A percentile compares a stretch with the other conserved stretches of the same genome.
Conservation (phyloP, 2,888 invertebrate genomes). For the Stenchaetothrips biformis region DNA sequence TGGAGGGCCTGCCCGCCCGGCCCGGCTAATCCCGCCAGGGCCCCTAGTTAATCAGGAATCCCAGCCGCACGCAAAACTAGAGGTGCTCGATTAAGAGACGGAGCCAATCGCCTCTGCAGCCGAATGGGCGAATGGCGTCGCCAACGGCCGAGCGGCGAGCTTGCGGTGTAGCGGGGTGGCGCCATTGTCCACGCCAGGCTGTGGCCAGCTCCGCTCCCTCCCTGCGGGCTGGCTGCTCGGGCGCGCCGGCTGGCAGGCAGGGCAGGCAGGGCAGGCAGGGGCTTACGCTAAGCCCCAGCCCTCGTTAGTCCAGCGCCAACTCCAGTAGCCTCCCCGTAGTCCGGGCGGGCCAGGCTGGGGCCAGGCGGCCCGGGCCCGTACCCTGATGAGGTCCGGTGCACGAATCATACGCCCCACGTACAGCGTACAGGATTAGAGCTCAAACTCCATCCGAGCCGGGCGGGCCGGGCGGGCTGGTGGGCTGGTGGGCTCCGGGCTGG, state of each 20-base stretch:
- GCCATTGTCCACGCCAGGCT: too few relatives aligned
- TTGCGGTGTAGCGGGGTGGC: background rate
- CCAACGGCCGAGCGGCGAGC: background rate
- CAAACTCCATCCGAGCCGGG: slow-evolving; percentile 6
- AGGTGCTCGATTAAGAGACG: background rate
- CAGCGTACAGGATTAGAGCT: slow-evolving; percentile 17
- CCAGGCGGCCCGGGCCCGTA: background rate
- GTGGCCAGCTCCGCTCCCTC: background rate
- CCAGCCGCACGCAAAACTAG: slow-evolving; percentile 15
- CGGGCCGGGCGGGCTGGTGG: too few relatives aligned
- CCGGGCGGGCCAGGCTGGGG: too few relatives aligned
- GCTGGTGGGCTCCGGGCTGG: background rate
- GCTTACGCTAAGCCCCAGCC: slow-evolving; percentile 19
- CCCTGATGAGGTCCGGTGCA: slow-evolving; percentile 8
- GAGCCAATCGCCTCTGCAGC: background rate
- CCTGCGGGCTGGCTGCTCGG: background rate
- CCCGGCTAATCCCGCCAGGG: background rate
- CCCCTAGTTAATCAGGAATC: slow-evolving; percentile 18
- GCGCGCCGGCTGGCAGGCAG: too few relatives aligned
- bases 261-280: background rate
- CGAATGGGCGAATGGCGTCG: background rate
- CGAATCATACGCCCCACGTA: slow-evolving; percentile 22
- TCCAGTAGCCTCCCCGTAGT: background rate
- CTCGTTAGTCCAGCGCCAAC: slow-evolving; percentile 16
- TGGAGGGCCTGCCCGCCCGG: background rate